phyloP scores from a whole-genome alignment of 92 coral and sea anemone genomes.

The Plumapathes pennacea region DNA sequence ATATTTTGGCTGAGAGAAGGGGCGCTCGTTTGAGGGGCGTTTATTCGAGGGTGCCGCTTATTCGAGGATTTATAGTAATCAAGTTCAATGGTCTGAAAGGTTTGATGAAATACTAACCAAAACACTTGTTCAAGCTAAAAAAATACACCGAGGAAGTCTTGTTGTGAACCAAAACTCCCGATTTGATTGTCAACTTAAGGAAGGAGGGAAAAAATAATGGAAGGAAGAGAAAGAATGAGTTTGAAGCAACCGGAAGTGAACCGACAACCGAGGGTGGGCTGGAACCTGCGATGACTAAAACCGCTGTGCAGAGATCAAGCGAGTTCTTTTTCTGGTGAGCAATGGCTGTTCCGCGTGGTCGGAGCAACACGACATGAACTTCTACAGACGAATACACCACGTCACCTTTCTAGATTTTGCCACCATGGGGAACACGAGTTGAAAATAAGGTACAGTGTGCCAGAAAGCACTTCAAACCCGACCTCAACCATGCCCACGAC shows the following conservation, averaged over 20 bases:
- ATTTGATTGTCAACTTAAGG: too few species aligned
- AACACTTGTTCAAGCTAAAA: too few species aligned
- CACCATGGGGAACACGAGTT: constrained; percentile 55
- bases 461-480: constrained; percentile 28
- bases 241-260: not conserved
- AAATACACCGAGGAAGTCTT: too few species aligned
- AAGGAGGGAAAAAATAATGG: not conserved
- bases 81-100: too few species aligned
- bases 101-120: too few species aligned
- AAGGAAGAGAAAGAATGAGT: not conserved
- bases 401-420: constrained; percentile 1
- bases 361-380: too few species aligned
- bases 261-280: not conserved
- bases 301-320: constrained; percentile 65
- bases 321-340: constrained; percentile 47
- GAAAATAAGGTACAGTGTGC: constrained; percentile 5
- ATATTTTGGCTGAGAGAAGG: too few species aligned
- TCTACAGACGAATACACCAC: not conserved
- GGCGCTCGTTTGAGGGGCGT: too few species aligned
- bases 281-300: not conserved
- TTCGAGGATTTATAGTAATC: too few species aligned
- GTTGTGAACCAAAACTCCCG: too few species aligned
- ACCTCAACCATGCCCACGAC: constrained; percentile 67
- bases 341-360: constrained; percentile 94
- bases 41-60: too few species aligned